Evolutionary conservation across 2,797 vertebrate species (phyloP).

Genomic region (Microctenopoma lineatum): DNA sequence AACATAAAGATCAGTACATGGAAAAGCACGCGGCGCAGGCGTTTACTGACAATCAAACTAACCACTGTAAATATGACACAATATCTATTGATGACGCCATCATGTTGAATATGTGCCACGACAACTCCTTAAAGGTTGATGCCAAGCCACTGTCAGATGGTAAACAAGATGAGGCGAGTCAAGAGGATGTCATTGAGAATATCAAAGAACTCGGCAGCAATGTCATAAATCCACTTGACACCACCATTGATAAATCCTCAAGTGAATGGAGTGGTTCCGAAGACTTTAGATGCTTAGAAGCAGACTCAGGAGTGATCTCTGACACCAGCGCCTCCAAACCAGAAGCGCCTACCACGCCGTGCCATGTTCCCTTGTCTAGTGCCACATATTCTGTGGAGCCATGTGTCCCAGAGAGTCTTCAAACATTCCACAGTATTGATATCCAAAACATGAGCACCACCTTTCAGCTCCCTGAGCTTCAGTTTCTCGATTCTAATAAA

Average conservation of each 20-base stretch:
- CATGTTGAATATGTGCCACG: slow-evolving; percentile 88
- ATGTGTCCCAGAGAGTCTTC: slow-evolving; percentile 61
- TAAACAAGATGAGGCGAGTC: slow-evolving; percentile 39
- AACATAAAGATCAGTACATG: slow-evolving; percentile 68
- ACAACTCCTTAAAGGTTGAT: slow-evolving; percentile 75
- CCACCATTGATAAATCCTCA: slow-evolving; percentile 64
- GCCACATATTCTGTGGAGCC: slow-evolving; percentile 55
- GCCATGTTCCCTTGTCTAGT: slow-evolving; percentile 60
- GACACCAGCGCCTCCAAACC: slow-evolving; percentile 72
- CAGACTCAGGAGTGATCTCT: slow-evolving; percentile 62
- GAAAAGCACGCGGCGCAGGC: slow-evolving; percentile 80
- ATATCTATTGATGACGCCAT: slow-evolving; percentile 87
- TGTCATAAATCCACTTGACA: slow-evolving; percentile 76
- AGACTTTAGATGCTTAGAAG: slow-evolving; percentile 59
- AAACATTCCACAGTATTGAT: slow-evolving; percentile 83
- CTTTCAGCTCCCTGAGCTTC: slow-evolving; percentile 87
- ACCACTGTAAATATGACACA: slow-evolving; percentile 86
- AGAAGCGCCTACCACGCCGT: slow-evolving; percentile 57
- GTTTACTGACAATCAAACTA: slow-evolving; percentile 79
- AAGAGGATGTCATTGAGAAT: slow-evolving; percentile 60
- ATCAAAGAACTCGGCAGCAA: slow-evolving; percentile 62
- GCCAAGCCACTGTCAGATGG: slow-evolving; percentile 49
- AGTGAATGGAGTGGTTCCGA: slow-evolving; percentile 80
- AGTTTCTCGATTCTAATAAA: slow-evolving; percentile 83
- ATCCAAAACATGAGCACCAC: slow-evolving; percentile 86